Evolutionary conservation across 2,797 vertebrate species (phyloP), one percentile per base, ranked within the genome.

Genomic region (Sphenopsis melanotis): DNA sequence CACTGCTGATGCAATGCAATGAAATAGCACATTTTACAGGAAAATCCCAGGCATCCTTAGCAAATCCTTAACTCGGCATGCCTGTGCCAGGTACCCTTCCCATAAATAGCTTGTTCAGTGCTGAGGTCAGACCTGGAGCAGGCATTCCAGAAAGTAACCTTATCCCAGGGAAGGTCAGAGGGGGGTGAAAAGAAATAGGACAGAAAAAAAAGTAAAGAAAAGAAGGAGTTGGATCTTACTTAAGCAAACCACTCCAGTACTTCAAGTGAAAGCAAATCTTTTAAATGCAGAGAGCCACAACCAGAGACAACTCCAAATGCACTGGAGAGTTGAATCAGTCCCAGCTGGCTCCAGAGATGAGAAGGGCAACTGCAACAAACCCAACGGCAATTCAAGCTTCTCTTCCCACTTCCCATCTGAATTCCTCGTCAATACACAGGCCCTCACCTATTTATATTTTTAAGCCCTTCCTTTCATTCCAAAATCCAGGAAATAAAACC

Each of bases 21-120:
- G 55, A 23, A 86, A 90, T 20, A 68, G 21, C 47, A 15, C 0
- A 12, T 34, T 83, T 44, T 6, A 36, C 42, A 52, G 11, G 3
- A 50, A 78, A 83, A 86, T 22, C 89, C 44, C 87, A 71, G 57
- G 71, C 64, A 66, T 12, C 15, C 1, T 2, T 3, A 81, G 74
- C 60, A 91, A 89, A 93, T 32, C 92, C 90, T 12, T 2, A 7
- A 36, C 65, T 18, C 13, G 2, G 75, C 1, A 1, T 0, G 11
- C 32, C 63, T 1, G 44, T 93, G 94, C 94, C 91, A 83, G 92
- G 95, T 89, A 96, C 91, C 70, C 80, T 90, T 84, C 92, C 96
- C 87, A 70, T 44, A 87, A 93, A 92, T 30, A 94, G 89, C 91
- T 49, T 7, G 23, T 21, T 72, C 66, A 47, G 89, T 1, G 44